phyloP scores from a whole-genome alignment of 2,113 vertebrate genomes.

The Pimephales promelas region DNA sequence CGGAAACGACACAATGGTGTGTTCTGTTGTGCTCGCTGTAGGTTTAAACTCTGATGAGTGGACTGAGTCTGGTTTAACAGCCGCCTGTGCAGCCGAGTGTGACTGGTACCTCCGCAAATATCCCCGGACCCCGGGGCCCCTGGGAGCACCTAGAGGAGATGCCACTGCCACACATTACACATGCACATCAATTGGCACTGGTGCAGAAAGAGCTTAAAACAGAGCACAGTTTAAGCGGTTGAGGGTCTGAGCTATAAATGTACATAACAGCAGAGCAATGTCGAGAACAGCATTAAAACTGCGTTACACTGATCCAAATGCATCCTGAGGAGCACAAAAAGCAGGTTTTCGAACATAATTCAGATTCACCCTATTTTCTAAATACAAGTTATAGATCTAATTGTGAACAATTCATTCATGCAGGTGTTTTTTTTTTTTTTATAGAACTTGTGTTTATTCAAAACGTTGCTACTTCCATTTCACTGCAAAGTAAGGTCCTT shows the following conservation, averaged over 20 bases:
- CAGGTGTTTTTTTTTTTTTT: no score
- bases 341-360: neutral
- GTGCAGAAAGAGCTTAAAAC: conserved; percentile 72
- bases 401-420: neutral
- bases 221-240: conserved; percentile 52
- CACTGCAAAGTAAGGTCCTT: neutral
- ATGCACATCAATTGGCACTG: conserved; percentile 78
- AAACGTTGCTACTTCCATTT: no score
- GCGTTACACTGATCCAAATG: neutral
- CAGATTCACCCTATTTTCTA: neutral
- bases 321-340: neutral
- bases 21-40: conserved; percentile 22
- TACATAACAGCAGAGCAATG: conserved; percentile 36
- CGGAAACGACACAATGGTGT: neutral
- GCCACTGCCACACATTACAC: conserved; percentile 63
- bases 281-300: neutral
- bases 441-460: no score
- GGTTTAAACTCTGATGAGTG: conserved; percentile 30
- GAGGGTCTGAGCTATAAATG: conserved; percentile 43
- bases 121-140: conserved; percentile 62
- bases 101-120: conserved; percentile 70
- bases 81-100: conserved; percentile 65
- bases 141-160: conserved; percentile 66
- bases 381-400: neutral
- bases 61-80: conserved; percentile 50